Evolutionary conservation across 2,797 vertebrate species (phyloP), one percentile per base, ranked within the genome.

Genomic region (Trematomus bernacchii): DNA sequence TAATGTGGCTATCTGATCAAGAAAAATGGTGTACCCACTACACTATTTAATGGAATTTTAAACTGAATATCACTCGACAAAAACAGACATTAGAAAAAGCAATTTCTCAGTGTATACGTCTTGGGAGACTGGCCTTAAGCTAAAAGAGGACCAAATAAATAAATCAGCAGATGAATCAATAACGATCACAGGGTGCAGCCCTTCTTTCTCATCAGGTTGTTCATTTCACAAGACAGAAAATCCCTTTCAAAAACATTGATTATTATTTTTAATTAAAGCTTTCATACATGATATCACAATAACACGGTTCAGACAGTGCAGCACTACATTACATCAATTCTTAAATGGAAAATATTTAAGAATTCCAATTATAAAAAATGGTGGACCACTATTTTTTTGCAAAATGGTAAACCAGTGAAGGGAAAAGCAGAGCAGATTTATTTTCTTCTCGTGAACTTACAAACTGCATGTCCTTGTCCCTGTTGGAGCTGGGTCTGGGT

Each of bases 401-500:
- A 50, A 72, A 72, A 65, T 19, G 15, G 54, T 33, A 63, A 60
- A 33, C 2, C 48, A 50, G 54, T 37, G 33, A 48, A 15, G 27
- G 10, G 11, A 37, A 46, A 66, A 33, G 21, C 60, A 60, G 21
- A 75, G 67, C 51, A 55, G 16, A n/a, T 18, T 66, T 67, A n/a
- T 18, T 66, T 70, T 46, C 44, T 72, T 61, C 40, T 61, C 15
- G 62, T 67, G 74, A 87, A 93, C 91, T 91, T 73, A 92, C 91
- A 0, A 90, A 82, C 57, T 73, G 80, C 57, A 76, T 77, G 82
- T 89, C 90, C 87, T 90, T 91, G 84, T 93, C 88, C 87, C 86
- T 89, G 88, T 79, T 90, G 88, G 88, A 83, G 18, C 61, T 42
- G 52, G 81, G 83, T 73, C 77, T 88, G 71, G 83, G 58, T 63